A percentile compares a stretch with the other conserved stretches of the same genome.
Evolutionary conservation across 2,888 invertebrate species (phyloP).

Genomic region (Orthonychiurus folsomi): DNA sequence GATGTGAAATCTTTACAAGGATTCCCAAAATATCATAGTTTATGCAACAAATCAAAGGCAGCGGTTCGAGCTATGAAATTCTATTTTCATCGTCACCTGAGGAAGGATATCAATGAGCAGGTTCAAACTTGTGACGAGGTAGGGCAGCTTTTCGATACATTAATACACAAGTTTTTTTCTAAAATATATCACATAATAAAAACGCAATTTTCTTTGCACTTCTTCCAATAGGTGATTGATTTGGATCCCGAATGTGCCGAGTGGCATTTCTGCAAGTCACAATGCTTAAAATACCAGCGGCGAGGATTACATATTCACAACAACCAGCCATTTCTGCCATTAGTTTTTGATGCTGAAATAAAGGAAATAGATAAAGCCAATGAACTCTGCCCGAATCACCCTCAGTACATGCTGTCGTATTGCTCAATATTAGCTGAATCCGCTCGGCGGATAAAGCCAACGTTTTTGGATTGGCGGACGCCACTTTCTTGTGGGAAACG

Average conservation of each 20-base stretch:
- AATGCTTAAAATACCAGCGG: conserved; percentile 11
- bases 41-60: conserved; percentile 10
- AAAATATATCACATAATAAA: conserved; percentile 7
- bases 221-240: conserved; percentile 16
- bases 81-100: conserved; percentile 17
- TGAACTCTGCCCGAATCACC: conserved; percentile 18
- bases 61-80: conserved; percentile 17
- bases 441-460: conserved; percentile 3
- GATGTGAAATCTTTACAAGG: background rate
- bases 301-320: background rate
- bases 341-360: conserved; percentile 13
- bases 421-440: conserved; percentile 17
- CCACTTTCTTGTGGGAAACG: conserved; percentile 3
- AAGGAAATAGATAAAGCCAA: conserved; percentile 16
- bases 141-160: no score
- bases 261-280: conserved; percentile 16
- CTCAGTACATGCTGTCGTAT: conserved; percentile 16
- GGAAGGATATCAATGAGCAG: conserved; percentile 5
- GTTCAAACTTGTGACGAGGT: conserved; percentile 8
- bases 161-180: no score
- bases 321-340: background rate
- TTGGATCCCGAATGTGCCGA: conserved; percentile 20
- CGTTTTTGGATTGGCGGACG: conserved; percentile 7
- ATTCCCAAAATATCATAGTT: background rate
- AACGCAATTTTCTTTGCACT: no score